Conservation (phyloP, 2,888 invertebrate species). For the Plagodis pulveraria region DNA sequence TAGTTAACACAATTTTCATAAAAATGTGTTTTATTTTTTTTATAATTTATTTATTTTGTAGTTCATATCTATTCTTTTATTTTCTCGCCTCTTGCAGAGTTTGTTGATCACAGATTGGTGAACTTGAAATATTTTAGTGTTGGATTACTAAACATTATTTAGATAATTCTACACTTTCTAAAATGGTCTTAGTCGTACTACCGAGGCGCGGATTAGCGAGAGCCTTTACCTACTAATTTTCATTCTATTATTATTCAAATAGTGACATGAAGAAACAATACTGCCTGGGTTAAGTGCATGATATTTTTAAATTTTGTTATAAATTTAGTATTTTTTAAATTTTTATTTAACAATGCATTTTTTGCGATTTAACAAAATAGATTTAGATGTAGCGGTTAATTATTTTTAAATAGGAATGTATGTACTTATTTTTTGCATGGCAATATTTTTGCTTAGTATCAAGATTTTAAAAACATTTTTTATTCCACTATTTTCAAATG, state of each 20-base stretch:
- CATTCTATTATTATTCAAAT: background rate
- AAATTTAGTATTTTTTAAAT: conserved; percentile 33
- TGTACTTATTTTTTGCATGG: conserved; percentile 42
- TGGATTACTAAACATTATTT: background rate
- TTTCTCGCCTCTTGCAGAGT: no score
- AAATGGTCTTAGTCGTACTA: no score
- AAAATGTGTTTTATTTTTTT: no score
- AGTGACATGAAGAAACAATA: conserved; percentile 15
- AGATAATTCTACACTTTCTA: no score
- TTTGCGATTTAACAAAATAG: conserved; percentile 45
- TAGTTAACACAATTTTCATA: no score
- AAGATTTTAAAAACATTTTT: no score
- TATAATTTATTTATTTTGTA: no score
- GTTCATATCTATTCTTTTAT: no score
- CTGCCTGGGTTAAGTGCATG: conserved; percentile 14
- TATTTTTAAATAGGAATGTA: conserved; percentile 28
- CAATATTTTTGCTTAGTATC: conserved; percentile 26
- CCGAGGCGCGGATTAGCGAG: no score
- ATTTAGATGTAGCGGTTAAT: conserved; percentile 34
- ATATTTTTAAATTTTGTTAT: conserved; percentile 30
- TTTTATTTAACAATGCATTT: conserved; percentile 51
- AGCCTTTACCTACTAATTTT: no score
- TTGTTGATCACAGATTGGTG: no score
- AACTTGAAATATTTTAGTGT: background rate
- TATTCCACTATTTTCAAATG: no score